phyloP scores from a whole-genome alignment of 2,797 vertebrate species.

The Ptychadena robeensis region DNA sequence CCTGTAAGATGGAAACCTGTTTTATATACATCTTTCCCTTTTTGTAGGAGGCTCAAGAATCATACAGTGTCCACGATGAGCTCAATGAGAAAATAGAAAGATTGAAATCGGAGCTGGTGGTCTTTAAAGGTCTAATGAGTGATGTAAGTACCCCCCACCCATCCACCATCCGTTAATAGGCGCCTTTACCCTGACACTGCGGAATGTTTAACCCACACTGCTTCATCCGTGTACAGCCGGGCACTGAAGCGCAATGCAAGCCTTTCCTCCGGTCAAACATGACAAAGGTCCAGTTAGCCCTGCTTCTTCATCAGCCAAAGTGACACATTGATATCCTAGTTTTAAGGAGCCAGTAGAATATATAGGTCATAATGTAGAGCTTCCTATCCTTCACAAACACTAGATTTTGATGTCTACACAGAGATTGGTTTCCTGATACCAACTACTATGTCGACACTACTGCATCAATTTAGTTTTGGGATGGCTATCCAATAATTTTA shows the following conservation, averaged over 20 bases:
- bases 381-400: not conserved
- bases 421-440: not conserved
- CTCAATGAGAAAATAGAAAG: slow-evolving; percentile 91
- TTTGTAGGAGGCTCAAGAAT: slow-evolving; percentile 84
- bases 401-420: too few relatives aligned
- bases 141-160: slow-evolving; percentile 86
- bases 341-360: not conserved
- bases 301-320: slow-evolving; percentile 19
- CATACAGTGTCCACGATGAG: slow-evolving; percentile 87
- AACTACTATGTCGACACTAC: too few relatives aligned
- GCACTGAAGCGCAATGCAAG: slow-evolving; percentile 72
- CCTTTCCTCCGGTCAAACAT: not conserved
- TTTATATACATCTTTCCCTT: not conserved
- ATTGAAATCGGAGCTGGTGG: slow-evolving; percentile 93
- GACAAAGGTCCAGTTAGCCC: not conserved
- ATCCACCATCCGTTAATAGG: too few relatives aligned
- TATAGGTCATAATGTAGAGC: not conserved
- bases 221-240: slow-evolving; percentile 53
- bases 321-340: slow-evolving; percentile 11
- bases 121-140: slow-evolving; percentile 97
- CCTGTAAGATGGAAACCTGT: not conserved
- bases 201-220: slow-evolving; percentile 43
- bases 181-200: slow-evolving; percentile 42
- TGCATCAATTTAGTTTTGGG: too few relatives aligned
- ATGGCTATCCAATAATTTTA: too few relatives aligned